phyloP scores from a whole-genome alignment of 2,888 invertebrate species.

The Blomia tropicalis region DNA sequence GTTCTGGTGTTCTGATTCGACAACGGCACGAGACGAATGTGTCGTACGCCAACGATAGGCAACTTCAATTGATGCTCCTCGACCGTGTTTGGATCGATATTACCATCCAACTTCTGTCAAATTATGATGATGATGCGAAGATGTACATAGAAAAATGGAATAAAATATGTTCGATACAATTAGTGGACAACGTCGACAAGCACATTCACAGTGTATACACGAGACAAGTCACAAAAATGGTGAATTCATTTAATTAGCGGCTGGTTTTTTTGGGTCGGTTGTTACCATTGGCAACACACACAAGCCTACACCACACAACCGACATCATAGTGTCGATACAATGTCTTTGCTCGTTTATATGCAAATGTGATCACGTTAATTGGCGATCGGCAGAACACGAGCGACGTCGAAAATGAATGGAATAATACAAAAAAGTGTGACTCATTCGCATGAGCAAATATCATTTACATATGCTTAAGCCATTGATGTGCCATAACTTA shows the following conservation, averaged over 20 bases:
- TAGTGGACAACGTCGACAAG: background rate
- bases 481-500: no score
- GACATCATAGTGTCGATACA: no score
- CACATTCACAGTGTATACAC: background rate
- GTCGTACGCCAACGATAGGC: constrained; percentile 60
- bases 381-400: background rate
- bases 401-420: no score
- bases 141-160: background rate
- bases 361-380: background rate
- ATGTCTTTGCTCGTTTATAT: background rate
- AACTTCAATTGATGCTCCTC: constrained; percentile 59
- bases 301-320: no score
- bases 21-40: constrained; percentile 66
- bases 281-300: background rate
- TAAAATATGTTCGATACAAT: background rate
- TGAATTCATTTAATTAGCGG: constrained; percentile 9
- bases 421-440: no score
- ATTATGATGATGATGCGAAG: constrained; percentile 34
- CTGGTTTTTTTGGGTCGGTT: no score
- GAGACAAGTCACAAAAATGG: background rate
- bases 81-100: constrained; percentile 66
- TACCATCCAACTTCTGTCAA: constrained; percentile 67
- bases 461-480: background rate
- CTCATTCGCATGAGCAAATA: background rate
- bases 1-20: constrained; percentile 64